Evolutionary conservation across 2,797 vertebrate genomes (phyloP).

Genomic region (Pogoniulus pusillus): DNA sequence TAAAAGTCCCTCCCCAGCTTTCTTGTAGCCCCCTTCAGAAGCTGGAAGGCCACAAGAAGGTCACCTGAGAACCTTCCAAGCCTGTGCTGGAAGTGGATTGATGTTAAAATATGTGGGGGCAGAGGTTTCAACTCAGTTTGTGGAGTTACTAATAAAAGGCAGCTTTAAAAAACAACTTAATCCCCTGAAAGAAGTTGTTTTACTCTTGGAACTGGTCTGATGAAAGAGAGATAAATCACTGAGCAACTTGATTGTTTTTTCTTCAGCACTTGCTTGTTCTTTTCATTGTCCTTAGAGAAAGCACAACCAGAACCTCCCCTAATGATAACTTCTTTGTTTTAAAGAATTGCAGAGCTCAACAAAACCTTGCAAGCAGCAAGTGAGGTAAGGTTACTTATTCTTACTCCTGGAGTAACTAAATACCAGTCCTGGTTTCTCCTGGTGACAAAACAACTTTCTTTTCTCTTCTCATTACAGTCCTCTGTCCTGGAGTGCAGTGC

Average conservation of each 20-base stretch:
- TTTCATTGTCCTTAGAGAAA: not conserved
- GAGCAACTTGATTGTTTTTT: not conserved
- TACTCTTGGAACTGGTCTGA: not conserved
- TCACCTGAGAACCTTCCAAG: no score
- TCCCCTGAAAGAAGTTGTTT: not conserved
- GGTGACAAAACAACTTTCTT: constrained; percentile 4
- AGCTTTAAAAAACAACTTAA: not conserved
- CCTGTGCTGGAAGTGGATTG: no score
- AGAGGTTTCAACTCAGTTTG: not conserved
- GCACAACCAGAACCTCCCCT: not conserved
- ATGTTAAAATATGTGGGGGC: not conserved
- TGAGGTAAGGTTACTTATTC: constrained; percentile 69
- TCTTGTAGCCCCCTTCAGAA: no score
- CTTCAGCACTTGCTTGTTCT: not conserved
- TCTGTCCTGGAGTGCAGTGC: constrained; percentile 72
- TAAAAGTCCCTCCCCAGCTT: no score
- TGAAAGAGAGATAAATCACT: not conserved
- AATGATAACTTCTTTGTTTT: constrained; percentile 50
- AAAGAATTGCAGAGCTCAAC: constrained; percentile 77
- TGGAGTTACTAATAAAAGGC: not conserved
- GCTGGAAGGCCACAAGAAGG: no score
- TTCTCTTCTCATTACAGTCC: constrained; percentile 65
- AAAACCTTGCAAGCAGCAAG: constrained; percentile 73
- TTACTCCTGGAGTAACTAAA: not conserved
- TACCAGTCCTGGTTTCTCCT: constrained; percentile 6